Evolutionary conservation across 2,113 vertebrate genomes (phyloP).

Genomic region (Lamprologus ornatipinnis): DNA sequence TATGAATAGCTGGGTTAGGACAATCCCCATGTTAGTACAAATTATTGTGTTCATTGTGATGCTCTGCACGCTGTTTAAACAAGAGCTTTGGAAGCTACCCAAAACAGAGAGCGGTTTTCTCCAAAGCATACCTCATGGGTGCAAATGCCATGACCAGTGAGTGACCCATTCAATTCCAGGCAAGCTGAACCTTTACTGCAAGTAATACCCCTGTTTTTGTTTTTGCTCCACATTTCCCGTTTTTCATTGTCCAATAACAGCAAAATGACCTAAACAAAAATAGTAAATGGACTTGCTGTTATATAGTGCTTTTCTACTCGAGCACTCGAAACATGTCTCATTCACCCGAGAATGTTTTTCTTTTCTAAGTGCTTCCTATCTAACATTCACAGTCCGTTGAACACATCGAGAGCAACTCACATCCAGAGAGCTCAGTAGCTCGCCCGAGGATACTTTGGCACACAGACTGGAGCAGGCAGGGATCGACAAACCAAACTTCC

Average conservation of each 20-base stretch:
- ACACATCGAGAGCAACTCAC: background rate
- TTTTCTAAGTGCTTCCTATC: background rate
- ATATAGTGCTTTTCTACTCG: background rate
- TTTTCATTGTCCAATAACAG: background rate
- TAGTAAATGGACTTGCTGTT: background rate
- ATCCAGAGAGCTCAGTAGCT: background rate
- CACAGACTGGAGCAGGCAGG: background rate
- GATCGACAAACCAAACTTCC: background rate
- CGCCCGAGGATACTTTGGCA: background rate
- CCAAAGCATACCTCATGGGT: background rate
- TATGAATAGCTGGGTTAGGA: background rate
- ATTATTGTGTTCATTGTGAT: background rate
- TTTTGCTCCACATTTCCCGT: background rate
- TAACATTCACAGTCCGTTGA: background rate
- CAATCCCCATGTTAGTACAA: background rate
- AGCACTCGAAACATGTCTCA: background rate
- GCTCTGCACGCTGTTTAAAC: background rate
- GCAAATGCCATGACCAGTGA: background rate
- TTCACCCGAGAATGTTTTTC: background rate
- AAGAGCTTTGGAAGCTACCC: background rate
- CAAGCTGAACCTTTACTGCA: background rate
- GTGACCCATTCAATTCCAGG: background rate
- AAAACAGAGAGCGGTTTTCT: background rate
- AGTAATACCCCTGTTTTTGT: background rate
- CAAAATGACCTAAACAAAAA: background rate